Evolutionary conservation across 2,113 vertebrate genomes (phyloP).

Genomic region (Cephalopterus ornatus): DNA sequence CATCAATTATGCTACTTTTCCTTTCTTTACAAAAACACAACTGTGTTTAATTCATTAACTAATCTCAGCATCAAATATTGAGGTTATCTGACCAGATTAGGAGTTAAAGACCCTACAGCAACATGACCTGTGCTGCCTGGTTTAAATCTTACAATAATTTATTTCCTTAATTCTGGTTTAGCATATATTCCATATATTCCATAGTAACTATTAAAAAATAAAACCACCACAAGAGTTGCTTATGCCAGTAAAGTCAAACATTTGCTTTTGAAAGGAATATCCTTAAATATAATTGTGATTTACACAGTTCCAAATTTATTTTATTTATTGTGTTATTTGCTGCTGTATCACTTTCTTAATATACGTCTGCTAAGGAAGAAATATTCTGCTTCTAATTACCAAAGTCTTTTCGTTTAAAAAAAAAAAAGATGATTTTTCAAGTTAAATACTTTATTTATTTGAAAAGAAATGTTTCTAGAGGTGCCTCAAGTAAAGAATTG

Average conservation of each 20-base stretch:
- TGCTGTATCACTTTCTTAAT: neutral
- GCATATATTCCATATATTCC: neutral
- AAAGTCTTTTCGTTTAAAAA: neutral
- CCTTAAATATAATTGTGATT: neutral
- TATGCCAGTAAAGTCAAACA: neutral
- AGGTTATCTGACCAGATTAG: neutral
- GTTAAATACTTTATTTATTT: neutral
- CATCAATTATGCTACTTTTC: neutral
- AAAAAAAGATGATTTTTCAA: neutral
- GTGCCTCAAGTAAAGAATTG: conserved; percentile 35
- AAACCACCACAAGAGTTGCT: neutral
- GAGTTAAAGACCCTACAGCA: neutral
- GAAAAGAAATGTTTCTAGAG: conserved; percentile 15
- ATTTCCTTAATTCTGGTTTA: neutral
- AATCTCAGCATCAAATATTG: neutral
- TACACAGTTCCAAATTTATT: neutral
- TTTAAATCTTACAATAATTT: neutral
- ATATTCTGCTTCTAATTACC: neutral
- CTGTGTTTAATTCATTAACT: fast-evolving
- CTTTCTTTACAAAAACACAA: neutral
- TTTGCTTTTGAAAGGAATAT: neutral
- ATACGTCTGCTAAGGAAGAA: neutral
- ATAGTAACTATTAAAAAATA: neutral
- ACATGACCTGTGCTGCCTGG: fast-evolving
- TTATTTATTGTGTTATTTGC: neutral